A percentile compares a stretch with the other conserved stretches of the same genome.
These are phyloP conservation scores for Diphyllodes magnificus DNA, from an alignment of 2,113 vertebrate species.

Conservation along the genomic window DNA sequence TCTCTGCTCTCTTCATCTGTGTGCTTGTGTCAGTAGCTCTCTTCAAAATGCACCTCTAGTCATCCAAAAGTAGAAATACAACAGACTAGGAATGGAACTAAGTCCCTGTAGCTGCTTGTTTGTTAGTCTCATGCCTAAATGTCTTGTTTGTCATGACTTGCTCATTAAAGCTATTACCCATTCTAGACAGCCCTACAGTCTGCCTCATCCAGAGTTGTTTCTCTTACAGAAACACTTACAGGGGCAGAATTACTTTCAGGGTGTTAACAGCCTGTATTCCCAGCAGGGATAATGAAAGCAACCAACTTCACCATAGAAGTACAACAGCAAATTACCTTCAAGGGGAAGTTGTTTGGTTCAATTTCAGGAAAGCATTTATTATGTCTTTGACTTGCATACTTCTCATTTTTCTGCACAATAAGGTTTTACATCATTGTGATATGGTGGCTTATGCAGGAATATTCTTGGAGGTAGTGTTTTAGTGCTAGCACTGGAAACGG, in stretches of 20 bases:
- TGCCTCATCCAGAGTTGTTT: accelerated
- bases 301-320: not conserved
- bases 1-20: not conserved
- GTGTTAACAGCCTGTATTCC: not conserved
- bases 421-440: not conserved
- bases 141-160: not conserved
- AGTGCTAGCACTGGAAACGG: not conserved
- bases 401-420: not conserved
- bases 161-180: not conserved
- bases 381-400: not conserved
- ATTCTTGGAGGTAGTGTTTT: not conserved
- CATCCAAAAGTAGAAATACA: not conserved
- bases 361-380: not conserved
- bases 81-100: not conserved
- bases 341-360: not conserved
- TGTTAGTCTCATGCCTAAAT: not conserved
- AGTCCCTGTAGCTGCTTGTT: not conserved
- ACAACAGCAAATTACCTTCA: not conserved
- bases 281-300: not conserved
- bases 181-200: not conserved
- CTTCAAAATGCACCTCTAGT: not conserved
- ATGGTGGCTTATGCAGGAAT: not conserved
- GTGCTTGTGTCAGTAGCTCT: not conserved
- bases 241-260: not conserved
- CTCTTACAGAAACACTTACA: not conserved